These are phyloP conservation scores for Lophotriccus pileatus DNA, from an alignment of 2,797 vertebrate genomes.

Conservation along the genomic window DNA sequence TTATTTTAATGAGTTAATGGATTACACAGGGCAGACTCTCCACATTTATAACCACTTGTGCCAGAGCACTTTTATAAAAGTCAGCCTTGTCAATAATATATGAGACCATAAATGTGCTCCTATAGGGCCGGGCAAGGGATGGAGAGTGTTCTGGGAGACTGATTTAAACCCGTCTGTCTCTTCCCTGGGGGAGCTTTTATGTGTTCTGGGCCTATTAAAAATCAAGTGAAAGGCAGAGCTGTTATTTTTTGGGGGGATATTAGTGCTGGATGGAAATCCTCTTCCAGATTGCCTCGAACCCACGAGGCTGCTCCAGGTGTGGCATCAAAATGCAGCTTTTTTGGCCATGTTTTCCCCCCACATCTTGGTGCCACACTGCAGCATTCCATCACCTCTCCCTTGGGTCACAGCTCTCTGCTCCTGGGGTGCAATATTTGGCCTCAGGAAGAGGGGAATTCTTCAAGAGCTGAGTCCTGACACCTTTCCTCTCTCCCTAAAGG, in stretches of 20 bases:
- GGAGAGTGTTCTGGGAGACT: neutral
- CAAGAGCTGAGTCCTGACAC: neutral
- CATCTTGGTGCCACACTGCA: neutral
- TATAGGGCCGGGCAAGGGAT: neutral
- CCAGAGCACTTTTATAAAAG: slow-evolving; percentile 64
- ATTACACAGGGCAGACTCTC: slow-evolving; percentile 67
- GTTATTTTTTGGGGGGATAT: neutral
- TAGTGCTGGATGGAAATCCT: neutral
- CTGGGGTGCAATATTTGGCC: neutral
- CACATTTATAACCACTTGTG: slow-evolving; percentile 71
- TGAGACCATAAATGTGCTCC: slow-evolving; percentile 56
- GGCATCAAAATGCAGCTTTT: neutral
- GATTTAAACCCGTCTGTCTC: slow-evolving; percentile 29
- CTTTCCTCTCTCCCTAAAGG: neutral
- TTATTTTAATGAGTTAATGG: slow-evolving; percentile 80
- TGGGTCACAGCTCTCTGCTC: neutral
- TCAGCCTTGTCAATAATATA: slow-evolving; percentile 74
- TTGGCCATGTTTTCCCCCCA: neutral
- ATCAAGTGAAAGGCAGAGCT: neutral
- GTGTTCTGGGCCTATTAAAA: neutral
- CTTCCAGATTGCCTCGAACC: neutral
- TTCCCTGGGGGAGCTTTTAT: neutral
- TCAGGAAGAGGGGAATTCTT: neutral
- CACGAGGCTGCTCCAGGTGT: neutral
- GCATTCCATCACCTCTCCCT: neutral